Evolutionary conservation across 2,113 vertebrate genomes (phyloP), one percentile per base, ranked within the genome.

Genomic region (Rana temporaria): DNA sequence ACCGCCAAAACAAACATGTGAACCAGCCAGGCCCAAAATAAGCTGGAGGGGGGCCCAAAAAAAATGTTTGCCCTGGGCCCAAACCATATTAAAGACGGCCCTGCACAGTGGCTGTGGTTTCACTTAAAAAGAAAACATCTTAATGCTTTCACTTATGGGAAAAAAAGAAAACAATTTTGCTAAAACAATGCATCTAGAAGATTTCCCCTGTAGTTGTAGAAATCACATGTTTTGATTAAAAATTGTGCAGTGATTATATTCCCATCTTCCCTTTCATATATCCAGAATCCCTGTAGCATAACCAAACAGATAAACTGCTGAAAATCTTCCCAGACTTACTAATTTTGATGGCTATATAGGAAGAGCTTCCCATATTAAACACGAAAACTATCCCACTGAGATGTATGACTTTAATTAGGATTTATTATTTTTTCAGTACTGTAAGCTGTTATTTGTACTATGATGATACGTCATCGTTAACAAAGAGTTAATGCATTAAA

Each of bases 301-400:
- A 38, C 19, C 56, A 73, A 73, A 73, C 70, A 60, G 55, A 74
- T 59, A 74, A 73, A 74, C 55, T 73, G 53, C 71, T 60, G 30
- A 14, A 60, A 20, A 7, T 60, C 59, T 34, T 74, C 71, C 20
- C n/a, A 30, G 56, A 60, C 32, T 59, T 74, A 57, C 30, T 74
- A 55, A 74, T 74, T 60, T 38, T 74, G 71, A 74, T 59, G 56
- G 55, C 32, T 60, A 57, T 32, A 74, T 59, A 34, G 55, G 56
- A 12, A 34, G 6, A 30, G 14, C 34, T 74, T 30, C 30, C 59
- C 56, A 74, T 19, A 74, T 74, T 74, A 74, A 22, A 59, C 56
- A 74, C 32, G 34, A 74, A 74, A 74, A 74, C 71, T n/a, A 74
- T 74, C 55, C 71, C 26, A 38, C 56, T 38, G 71, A 74, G 71